A percentile compares a stretch with the other conserved stretches of the same genome.
Conservation (phyloP, 2,888 invertebrate species). For the Drosophila rellima region DNA sequence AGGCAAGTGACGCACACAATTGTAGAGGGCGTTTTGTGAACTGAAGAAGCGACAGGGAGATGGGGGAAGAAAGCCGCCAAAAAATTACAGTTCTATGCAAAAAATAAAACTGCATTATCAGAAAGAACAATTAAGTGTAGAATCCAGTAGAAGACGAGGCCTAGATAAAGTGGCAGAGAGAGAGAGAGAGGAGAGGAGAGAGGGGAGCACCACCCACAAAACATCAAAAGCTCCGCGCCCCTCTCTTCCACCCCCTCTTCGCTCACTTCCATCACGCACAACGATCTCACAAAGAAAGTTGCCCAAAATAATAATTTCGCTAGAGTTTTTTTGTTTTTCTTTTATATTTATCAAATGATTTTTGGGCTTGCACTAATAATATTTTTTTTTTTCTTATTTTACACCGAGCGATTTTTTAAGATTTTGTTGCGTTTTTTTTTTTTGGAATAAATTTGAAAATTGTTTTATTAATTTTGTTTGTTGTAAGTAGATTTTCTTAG, state of each 20-base stretch:
- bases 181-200: not conserved
- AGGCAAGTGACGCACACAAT: not conserved
- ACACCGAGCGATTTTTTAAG: slow-evolving; percentile 45
- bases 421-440: slow-evolving; percentile 4
- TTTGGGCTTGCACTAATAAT: slow-evolving; percentile 29
- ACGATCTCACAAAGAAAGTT: slow-evolving; percentile 59
- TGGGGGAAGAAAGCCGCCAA: slow-evolving; percentile 25
- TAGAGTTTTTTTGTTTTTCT: not conserved
- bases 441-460: slow-evolving; percentile 21
- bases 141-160: not conserved
- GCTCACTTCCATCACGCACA: slow-evolving; percentile 13
- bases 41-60: not conserved
- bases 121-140: not conserved
- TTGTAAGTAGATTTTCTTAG: slow-evolving; percentile 47
- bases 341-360: slow-evolving; percentile 1
- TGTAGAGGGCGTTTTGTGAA: slow-evolving; percentile 1
- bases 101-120: not conserved
- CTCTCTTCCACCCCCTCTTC: not conserved
- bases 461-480: slow-evolving; percentile 27
- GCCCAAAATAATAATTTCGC: slow-evolving; percentile 12
- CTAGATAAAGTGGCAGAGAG: not conserved
- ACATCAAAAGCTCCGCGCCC: not conserved
- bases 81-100: slow-evolving; percentile 8
- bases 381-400: slow-evolving; percentile 2
- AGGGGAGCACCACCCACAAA: slow-evolving; percentile 2